These are phyloP conservation scores for Portunus trituberculatus DNA, from an alignment of 1,140 invertebrate species.

Conservation along the genomic window DNA sequence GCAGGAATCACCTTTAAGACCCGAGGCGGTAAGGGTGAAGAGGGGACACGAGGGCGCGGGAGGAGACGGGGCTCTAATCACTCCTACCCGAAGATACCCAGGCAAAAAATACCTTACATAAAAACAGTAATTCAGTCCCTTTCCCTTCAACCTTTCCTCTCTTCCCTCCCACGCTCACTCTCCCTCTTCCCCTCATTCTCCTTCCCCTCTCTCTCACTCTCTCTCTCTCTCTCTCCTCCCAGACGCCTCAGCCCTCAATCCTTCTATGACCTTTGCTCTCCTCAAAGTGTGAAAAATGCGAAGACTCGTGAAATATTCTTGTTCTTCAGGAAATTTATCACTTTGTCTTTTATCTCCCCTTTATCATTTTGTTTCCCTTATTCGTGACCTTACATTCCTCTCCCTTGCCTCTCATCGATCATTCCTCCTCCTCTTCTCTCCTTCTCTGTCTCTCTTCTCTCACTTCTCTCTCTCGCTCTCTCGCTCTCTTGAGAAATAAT, in stretches of 20 bases:
- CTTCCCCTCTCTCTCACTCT: neutral
- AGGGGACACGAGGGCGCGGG: neutral
- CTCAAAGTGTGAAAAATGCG: constrained; percentile 54
- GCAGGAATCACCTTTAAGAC: constrained; percentile 28
- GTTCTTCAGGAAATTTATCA: neutral
- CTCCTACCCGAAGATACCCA: constrained; percentile 54
- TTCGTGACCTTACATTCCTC: neutral
- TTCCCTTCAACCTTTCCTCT: constrained; percentile 62
- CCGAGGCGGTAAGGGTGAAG: neutral
- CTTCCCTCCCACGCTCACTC: neutral
- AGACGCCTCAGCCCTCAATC: constrained; percentile 17
- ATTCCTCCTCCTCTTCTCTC: neutral
- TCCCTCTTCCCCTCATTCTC: neutral
- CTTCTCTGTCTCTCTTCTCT: constrained; percentile 3
- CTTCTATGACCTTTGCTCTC: constrained; percentile 45
- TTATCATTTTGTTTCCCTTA: neutral
- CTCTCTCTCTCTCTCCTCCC: neutral
- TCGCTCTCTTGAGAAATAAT: neutral
- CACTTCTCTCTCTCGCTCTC: neutral
- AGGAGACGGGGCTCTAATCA: neutral
- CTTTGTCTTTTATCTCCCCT: neutral
- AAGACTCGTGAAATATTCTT: neutral
- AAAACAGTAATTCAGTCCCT: constrained; percentile 77
- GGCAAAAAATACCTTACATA: constrained; percentile 74
- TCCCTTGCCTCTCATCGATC: neutral